Evolutionary conservation across 2,888 invertebrate genomes (phyloP).

Genomic region (Lapara coniferarum): DNA sequence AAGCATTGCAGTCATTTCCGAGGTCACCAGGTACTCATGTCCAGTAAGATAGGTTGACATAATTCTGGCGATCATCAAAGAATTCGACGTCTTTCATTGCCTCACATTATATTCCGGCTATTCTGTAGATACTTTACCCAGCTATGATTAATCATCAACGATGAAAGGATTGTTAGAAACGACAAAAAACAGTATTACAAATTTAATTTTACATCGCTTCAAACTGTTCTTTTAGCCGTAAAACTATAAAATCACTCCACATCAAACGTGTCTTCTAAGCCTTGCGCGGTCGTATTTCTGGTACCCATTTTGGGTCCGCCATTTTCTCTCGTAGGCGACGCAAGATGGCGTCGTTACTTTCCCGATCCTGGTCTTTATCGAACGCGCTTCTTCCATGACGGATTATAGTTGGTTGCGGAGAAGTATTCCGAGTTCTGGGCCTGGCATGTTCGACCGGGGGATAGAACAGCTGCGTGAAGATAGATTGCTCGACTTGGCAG

Average conservation of each 20-base stretch:
- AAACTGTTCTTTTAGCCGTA: neutral
- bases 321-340: slow-evolving; percentile 33
- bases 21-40: too few species aligned
- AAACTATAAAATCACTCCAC: neutral
- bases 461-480: slow-evolving; percentile 39
- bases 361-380: slow-evolving; percentile 32
- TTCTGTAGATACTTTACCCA: too few species aligned
- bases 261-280: slow-evolving; percentile 21
- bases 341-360: slow-evolving; percentile 38
- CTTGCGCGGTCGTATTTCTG: slow-evolving; percentile 37
- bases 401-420: too few species aligned
- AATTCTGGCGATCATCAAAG: too few species aligned
- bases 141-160: too few species aligned
- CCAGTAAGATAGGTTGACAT: too few species aligned
- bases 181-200: neutral
- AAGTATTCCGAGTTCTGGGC: neutral
- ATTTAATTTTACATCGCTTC: neutral
- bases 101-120: too few species aligned
- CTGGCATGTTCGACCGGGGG: slow-evolving; percentile 30
- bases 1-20: too few species aligned
- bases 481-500: slow-evolving; percentile 40
- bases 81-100: too few species aligned
- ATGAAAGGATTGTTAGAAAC: too few species aligned
- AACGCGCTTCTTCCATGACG: slow-evolving; percentile 37
- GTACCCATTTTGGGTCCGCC: slow-evolving; percentile 43